phyloP scores from a whole-genome alignment of 2,113 vertebrate genomes.

The Felis catus region F.catus_Fca126_mat1.0 CM031414.1:119076501-119077000 shows the following conservation, averaged over 20 bases:
- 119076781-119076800: constrained; percentile 5
- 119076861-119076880: neutral
- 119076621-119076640: neutral
- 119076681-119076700: neutral
- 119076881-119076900: neutral
- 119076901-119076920: neutral
- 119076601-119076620: neutral
- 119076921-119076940: neutral
- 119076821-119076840: neutral
- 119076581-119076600: neutral
- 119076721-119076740: neutral
- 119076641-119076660: neutral
- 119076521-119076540: neutral
- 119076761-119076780: neutral
- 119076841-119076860: neutral
- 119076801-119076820: neutral
- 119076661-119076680: too few relatives aligned
- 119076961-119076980: neutral
- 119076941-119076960: neutral
- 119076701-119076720: neutral
- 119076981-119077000: neutral
- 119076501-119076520: neutral
- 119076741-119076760: neutral
- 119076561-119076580: neutral
- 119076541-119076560: neutral